Conservation (phyloP, 2,113 vertebrate species). For the Sinocyclocheilus anshuiensis region DNA sequence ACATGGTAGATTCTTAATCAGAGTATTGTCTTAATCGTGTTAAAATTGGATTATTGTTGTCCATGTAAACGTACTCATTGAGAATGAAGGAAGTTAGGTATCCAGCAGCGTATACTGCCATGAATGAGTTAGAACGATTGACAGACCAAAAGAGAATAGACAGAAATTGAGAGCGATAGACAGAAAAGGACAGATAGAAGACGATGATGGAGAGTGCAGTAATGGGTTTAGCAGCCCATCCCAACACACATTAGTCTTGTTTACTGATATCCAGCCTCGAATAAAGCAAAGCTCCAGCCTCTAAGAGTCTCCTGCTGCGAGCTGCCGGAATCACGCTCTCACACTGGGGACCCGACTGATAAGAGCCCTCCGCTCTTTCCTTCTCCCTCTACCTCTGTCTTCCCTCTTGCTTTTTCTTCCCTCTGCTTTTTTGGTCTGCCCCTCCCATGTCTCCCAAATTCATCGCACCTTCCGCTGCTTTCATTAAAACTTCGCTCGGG, state of each 20-base stretch:
- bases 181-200: conserved; percentile 23
- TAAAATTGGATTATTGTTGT: too few relatives aligned
- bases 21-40: too few relatives aligned
- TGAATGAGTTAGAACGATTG: neutral
- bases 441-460: conserved; percentile 29
- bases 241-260: conserved; percentile 36
- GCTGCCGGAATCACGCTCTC: conserved; percentile 21
- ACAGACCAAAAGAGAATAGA: conserved; percentile 21
- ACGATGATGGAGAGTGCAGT: neutral
- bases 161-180: neutral
- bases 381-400: conserved; percentile 26
- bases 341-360: conserved; percentile 27
- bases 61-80: too few relatives aligned
- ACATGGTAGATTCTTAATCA: too few relatives aligned
- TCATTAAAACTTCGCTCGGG: conserved; percentile 41
- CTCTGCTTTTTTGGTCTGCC: neutral
- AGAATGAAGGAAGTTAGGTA: neutral
- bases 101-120: neutral
- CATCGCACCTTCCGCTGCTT: conserved; percentile 48
- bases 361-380: conserved; percentile 16
- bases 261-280: conserved; percentile 43
- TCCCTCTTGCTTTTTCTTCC: neutral
- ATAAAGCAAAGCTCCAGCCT: conserved; percentile 42
- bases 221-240: conserved; percentile 33
- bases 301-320: neutral